Conservation (phyloP, 2,888 invertebrate genomes). For the Perizoma affinitatum region DNA sequence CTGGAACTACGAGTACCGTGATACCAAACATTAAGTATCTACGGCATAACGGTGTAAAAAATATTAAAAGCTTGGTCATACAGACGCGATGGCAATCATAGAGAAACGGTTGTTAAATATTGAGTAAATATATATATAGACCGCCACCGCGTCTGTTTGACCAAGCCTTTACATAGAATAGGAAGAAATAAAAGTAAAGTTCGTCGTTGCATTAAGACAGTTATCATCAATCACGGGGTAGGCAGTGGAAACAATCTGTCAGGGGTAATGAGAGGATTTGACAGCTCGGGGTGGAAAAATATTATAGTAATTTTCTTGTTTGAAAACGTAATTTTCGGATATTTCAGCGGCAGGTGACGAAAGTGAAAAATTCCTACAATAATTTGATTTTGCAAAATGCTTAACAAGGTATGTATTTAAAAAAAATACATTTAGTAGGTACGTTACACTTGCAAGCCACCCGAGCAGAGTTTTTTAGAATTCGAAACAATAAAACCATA, state of each 20-base stretch:
- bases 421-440: not conserved
- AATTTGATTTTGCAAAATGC: not conserved
- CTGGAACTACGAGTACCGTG: too few relatives aligned
- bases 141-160: too few relatives aligned
- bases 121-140: too few relatives aligned
- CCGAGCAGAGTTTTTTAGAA: slow-evolving; percentile 53
- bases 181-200: slow-evolving; percentile 16
- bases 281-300: slow-evolving; percentile 46
- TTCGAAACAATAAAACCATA: slow-evolving; percentile 68
- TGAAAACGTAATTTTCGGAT: slow-evolving; percentile 6
- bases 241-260: slow-evolving; percentile 56
- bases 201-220: slow-evolving; percentile 10
- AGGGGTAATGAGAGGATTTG: slow-evolving; percentile 54
- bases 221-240: slow-evolving; percentile 54
- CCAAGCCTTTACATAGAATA: not conserved
- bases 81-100: too few relatives aligned
- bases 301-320: slow-evolving; percentile 33
- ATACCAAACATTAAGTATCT: too few relatives aligned
- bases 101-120: too few relatives aligned
- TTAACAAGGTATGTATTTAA: too few relatives aligned
- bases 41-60: too few relatives aligned
- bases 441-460: slow-evolving; percentile 42
- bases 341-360: slow-evolving; percentile 5
- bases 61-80: too few relatives aligned
- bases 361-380: not conserved